phyloP scores from a whole-genome alignment of 2,888 invertebrate genomes.

The Brachyptera risi region DNA sequence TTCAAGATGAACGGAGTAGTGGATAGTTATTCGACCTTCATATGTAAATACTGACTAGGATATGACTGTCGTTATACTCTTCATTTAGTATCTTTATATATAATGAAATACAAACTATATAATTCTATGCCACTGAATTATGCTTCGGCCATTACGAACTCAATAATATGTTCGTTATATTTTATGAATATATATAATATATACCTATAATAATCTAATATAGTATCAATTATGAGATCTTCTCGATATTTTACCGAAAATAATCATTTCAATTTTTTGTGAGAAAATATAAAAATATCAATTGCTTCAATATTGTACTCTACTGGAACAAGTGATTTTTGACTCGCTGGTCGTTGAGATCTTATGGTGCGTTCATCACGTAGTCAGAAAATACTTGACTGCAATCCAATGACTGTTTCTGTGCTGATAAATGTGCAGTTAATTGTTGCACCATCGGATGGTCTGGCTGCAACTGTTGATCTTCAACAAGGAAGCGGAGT shows the following conservation, averaged over 20 bases:
- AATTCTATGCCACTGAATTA: no score
- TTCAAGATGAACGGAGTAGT: no score
- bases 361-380: not conserved
- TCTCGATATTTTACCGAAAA: not conserved
- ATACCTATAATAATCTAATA: no score
- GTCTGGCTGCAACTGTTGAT: conserved; percentile 24
- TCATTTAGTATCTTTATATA: no score
- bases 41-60: no score
- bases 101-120: no score
- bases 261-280: not conserved
- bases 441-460: conserved; percentile 28
- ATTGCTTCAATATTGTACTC: not conserved
- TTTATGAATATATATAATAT: no score
- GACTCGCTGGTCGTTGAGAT: not conserved
- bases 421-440: conserved; percentile 21
- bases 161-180: no score
- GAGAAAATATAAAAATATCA: not conserved
- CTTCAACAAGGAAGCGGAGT: conserved; percentile 27
- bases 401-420: conserved; percentile 15
- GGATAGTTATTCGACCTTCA: no score
- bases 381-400: conserved; percentile 15
- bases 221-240: not conserved
- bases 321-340: no score
- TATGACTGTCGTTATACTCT: no score
- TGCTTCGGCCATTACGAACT: no score